Percentiles rank a stretch among this genome's conserved stretches.
phyloP scores from a whole-genome alignment of 2,113 vertebrate species.

The Oreochromis tanganicae region DNA sequence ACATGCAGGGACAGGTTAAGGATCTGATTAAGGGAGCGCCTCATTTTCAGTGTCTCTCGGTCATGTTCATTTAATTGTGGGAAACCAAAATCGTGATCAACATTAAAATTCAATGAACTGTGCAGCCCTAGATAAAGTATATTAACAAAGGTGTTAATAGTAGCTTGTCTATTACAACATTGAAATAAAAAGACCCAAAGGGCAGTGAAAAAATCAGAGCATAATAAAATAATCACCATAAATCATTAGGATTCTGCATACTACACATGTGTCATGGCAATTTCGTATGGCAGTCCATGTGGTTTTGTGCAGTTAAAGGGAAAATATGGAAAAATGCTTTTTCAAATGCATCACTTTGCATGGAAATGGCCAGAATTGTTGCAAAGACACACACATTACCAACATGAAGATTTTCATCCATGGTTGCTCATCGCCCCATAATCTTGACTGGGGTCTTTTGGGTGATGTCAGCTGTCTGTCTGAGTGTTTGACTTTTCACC shows the following conservation, averaged over 20 bases:
- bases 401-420: not conserved
- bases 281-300: not conserved
- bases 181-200: not conserved
- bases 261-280: not conserved
- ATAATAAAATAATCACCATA: not conserved
- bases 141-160: not conserved
- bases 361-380: not conserved
- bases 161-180: not conserved
- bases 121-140: not conserved
- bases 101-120: not conserved
- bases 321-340: not conserved
- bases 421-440: not conserved
- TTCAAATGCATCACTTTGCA: not conserved
- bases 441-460: not conserved
- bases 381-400: not conserved
- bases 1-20: not conserved
- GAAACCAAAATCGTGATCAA: not conserved
- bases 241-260: not conserved
- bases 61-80: not conserved
- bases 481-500: conserved; percentile 2
- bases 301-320: not conserved
- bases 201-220: not conserved
- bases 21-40: not conserved
- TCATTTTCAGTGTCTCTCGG: not conserved
- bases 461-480: conserved; percentile 7